phyloP scores from a whole-genome alignment of 2,797 vertebrate genomes.

The Bovichtus diacanthus region DNA sequence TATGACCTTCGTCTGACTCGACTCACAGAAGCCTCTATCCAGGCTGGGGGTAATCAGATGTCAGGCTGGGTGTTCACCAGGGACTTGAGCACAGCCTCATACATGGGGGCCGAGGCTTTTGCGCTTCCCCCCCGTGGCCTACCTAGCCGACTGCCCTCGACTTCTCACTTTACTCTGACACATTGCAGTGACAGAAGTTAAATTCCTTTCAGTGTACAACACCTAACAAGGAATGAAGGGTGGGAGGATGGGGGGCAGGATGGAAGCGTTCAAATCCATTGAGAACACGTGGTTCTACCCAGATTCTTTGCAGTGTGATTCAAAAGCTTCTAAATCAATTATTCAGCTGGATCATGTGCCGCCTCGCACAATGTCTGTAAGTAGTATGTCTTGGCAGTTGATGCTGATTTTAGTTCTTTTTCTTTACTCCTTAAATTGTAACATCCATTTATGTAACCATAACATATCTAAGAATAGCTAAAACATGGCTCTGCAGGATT shows the following conservation, averaged over 20 bases:
- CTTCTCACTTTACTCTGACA: slow-evolving; percentile 38
- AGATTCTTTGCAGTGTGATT: slow-evolving; percentile 8
- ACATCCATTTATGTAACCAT: slow-evolving; percentile 28
- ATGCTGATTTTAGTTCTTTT: slow-evolving; percentile 13
- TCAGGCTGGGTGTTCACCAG: slow-evolving; percentile 49
- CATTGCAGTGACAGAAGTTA: slow-evolving; percentile 44
- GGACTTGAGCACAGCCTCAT: slow-evolving; percentile 43
- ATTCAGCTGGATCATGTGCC: slow-evolving; percentile 5
- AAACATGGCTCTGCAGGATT: slow-evolving; percentile 16
- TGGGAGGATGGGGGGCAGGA: not conserved
- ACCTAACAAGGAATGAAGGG: slow-evolving; percentile 17
- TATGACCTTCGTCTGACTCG: slow-evolving; percentile 72
- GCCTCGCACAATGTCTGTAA: not conserved
- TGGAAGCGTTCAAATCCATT: slow-evolving; percentile 1
- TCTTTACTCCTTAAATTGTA: slow-evolving; percentile 22
- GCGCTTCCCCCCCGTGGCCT: not conserved
- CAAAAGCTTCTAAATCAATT: slow-evolving; percentile 30
- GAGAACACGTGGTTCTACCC: not conserved
- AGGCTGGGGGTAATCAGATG: slow-evolving; percentile 68
- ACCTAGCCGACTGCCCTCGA: slow-evolving; percentile 12
- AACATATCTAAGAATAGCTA: slow-evolving; percentile 30
- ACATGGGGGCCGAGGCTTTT: slow-evolving; percentile 24
- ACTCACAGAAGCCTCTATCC: slow-evolving; percentile 60
- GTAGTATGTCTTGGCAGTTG: not conserved
- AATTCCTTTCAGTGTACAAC: slow-evolving; percentile 40